Conservation (phyloP, 2,888 invertebrate genomes). For the Cryptosula pallasiana region DNA sequence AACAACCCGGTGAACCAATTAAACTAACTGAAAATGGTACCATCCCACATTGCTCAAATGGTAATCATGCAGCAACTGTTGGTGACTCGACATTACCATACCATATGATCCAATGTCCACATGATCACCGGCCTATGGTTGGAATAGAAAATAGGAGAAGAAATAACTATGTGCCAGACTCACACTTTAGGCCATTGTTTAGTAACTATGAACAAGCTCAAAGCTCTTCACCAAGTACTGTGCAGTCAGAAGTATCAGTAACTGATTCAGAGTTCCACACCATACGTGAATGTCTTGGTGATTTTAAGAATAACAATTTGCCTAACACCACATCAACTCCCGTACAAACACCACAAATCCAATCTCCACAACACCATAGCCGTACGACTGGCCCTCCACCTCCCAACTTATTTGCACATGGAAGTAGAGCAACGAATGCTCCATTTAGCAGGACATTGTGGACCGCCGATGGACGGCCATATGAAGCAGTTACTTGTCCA, state of each 20-base stretch:
- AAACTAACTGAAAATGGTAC: background rate
- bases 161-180: conserved; percentile 13
- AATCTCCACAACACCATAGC: background rate
- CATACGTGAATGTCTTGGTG: background rate
- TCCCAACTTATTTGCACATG: background rate
- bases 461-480: conserved; percentile 15
- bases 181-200: background rate
- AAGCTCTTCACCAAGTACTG: conserved; percentile 16
- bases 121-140: background rate
- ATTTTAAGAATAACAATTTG: conserved; percentile 7
- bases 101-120: conserved; percentile 14
- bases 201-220: background rate
- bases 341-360: background rate
- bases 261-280: conserved; percentile 3
- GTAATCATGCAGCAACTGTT: background rate
- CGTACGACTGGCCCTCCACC: background rate
- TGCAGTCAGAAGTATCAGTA: conserved; percentile 6
- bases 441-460: background rate
- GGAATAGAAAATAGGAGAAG: background rate
- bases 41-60: background rate
- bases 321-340: background rate
- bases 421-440: background rate
- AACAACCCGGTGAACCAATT: background rate
- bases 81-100: background rate
- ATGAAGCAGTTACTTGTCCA: background rate